Evolutionary conservation across 64 coral and sea anemone species (phyloP).

Genomic region (Pocillopora damicornis): DNA sequence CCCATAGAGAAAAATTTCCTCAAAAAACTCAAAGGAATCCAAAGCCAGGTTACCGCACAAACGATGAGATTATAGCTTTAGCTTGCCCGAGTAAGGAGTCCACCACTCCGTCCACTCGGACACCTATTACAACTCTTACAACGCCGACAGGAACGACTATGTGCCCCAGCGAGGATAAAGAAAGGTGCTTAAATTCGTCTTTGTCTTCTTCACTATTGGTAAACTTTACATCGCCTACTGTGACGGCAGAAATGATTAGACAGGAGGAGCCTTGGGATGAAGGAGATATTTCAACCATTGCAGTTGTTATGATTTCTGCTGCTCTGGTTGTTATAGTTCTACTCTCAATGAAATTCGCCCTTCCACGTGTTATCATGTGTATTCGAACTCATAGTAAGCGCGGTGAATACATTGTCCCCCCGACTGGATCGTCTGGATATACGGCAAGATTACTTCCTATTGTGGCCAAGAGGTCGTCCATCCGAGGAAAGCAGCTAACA

Average conservation of each 20-base stretch:
- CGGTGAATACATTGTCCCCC: conserved; percentile 84
- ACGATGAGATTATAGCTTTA: neutral
- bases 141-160: neutral
- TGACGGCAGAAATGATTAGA: neutral
- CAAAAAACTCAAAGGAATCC: neutral
- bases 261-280: neutral
- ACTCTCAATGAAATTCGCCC: conserved; percentile 52
- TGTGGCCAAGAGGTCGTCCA: conserved; percentile 37
- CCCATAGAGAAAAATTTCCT: neutral
- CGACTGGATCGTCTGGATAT: conserved; percentile 47
- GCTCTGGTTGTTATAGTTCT: conserved; percentile 63
- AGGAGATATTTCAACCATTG: conserved; percentile 38
- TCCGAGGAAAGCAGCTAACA: conserved; percentile 40
- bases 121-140: neutral
- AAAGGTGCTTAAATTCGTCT: neutral
- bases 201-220: neutral
- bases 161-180: neutral
- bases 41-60: neutral
- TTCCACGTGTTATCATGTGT: conserved; percentile 65
- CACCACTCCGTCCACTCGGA: neutral
- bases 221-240: neutral
- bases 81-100: conserved; percentile 45
- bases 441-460: conserved; percentile 64
- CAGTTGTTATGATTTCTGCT: conserved; percentile 65
- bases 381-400: conserved; percentile 88